Evolutionary conservation across 2,113 vertebrate genomes (phyloP).

Genomic region (Microcebus griseorufus): DNA sequence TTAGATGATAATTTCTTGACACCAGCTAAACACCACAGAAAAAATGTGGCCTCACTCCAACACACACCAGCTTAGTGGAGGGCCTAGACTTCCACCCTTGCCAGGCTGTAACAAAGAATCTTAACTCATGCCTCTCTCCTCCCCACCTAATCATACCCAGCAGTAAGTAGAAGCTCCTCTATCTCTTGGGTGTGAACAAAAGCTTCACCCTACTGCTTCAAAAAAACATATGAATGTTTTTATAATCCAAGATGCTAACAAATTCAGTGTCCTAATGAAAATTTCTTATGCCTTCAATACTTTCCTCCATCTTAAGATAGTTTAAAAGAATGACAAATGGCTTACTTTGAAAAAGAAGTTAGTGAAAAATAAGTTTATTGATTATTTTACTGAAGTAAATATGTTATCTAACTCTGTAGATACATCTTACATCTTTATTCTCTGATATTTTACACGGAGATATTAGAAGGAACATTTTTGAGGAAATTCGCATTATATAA

Average conservation of each 20-base stretch:
- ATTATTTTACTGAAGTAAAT: not conserved
- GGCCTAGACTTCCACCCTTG: not conserved
- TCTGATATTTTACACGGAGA: not conserved
- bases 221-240: not conserved
- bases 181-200: not conserved
- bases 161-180: not conserved
- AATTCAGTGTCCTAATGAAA: not conserved
- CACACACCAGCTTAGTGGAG: not conserved
- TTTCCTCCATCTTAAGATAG: not conserved
- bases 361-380: not conserved
- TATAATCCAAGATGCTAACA: not conserved
- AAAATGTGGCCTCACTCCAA: not conserved
- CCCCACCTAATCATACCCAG: not conserved
- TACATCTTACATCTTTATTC: not conserved
- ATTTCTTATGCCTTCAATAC: not conserved
- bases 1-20: not conserved
- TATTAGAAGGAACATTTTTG: not conserved
- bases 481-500: not conserved
- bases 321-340: not conserved
- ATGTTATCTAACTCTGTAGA: not conserved
- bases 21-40: not conserved
- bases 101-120: not conserved
- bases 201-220: not conserved
- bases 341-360: not conserved
- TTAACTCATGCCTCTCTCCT: not conserved